Base-by-base conservation (phyloP, 2,797 vertebrate species). In the Rhinichthys osculus region DNA sequence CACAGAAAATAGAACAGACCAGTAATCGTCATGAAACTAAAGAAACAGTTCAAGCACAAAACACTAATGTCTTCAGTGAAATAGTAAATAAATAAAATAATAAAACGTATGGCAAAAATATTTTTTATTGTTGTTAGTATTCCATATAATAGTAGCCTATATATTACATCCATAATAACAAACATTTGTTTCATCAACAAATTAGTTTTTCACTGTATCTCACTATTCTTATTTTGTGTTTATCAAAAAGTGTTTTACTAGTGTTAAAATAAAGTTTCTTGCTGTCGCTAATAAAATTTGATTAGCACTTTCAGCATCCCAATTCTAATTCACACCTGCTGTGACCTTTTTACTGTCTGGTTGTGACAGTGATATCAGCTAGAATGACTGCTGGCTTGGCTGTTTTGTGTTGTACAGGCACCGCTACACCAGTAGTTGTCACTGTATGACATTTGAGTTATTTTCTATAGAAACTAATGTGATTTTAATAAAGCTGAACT, bases 401-500 rank as follows among this genome's bases (percentile, higher is more conserved):
- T 9, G 9, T 47, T 73, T 77, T 38, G 82, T 52, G 23, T 83
- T 84, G 74, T 59, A 57, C 17, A 70, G n/a, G 4, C 19, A 69
- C 44, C 54, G 38, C 59, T 30, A 9, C 44, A n/a, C 64, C 83
- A 70, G 67, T 79, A 78, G 40, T 7, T 16, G 52, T 59, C 83
- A 50, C 83, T 72, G 77, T 79, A 30, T 72, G 66, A 47, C 54
- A 62, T 64, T 62, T 72, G 27, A 71, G 30, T 9, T 62, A 38
- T 72, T 85, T 3, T 70, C 23, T 47, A 21, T 52, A 66, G 40
- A 72, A 82, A 82, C 33, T 70, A 84, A 85, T 21, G 1, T 47
- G 50, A 70, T 85, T 80, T 62, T 50, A 85, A 85, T 85, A 80
- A 85, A 78, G 8, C 66, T 59, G 14, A 85, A 64, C 27, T 23